A percentile compares a stretch with the other conserved stretches of the same genome.
phyloP scores from a whole-genome alignment of 1,140 invertebrate genomes.

The Planococcus citri region DNA sequence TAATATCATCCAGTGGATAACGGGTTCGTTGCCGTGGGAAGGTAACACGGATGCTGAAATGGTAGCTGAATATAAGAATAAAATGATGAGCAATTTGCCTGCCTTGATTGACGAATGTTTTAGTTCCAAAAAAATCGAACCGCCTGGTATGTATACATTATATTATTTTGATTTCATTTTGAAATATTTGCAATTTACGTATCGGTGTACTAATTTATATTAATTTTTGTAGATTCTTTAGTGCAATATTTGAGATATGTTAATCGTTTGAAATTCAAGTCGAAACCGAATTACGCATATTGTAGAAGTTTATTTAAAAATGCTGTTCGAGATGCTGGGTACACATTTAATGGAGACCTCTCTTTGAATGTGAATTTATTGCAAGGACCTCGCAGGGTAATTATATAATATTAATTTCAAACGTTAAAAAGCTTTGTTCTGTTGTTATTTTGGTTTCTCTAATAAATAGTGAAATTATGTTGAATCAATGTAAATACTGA shows the following conservation, averaged over 20 bases:
- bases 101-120: slow-evolving; percentile 3
- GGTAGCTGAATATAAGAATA: slow-evolving; percentile 10
- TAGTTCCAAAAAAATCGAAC: neutral
- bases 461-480: no score
- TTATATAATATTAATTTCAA: no score
- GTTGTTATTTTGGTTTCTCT: no score
- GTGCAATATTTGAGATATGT: slow-evolving; percentile 13
- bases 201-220: neutral
- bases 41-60: slow-evolving; percentile 36
- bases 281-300: neutral
- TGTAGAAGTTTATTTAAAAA: neutral
- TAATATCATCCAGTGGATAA: slow-evolving; percentile 88
- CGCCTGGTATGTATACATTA: neutral
- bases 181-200: neutral
- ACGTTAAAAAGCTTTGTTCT: no score
- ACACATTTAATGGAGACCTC: neutral
- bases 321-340: neutral
- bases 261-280: neutral
- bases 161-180: no score
- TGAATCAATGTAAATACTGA: no score
- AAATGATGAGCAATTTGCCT: slow-evolving; percentile 8
- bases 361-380: neutral
- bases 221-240: neutral
- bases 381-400: neutral
- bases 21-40: slow-evolving; percentile 78